Evolutionary conservation across 2,113 vertebrate genomes (phyloP), one percentile per base, ranked within the genome.

Genomic region (Anarhynchus alexandrinus): DNA sequence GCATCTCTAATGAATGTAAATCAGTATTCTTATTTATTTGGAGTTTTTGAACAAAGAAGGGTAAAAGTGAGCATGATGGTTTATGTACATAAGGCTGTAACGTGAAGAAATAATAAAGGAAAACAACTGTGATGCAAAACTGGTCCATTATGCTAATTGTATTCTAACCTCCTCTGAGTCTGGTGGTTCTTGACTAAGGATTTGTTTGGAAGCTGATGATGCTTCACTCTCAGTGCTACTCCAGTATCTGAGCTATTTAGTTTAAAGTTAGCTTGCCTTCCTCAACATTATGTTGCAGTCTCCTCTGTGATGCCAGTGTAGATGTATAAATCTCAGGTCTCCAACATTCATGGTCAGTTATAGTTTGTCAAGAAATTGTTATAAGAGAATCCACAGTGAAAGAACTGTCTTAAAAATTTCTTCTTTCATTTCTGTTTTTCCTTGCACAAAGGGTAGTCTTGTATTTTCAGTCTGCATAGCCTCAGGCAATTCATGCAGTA

Each of bases 371-470:
- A 84, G 65, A 74, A 94, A 86, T 17, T 34, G 6, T 78, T 88
- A 12, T 40, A 83, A 83, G 43, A 84, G 65, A 86, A 91, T 64
- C 72, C 29, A 62, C 38, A 86, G 72, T 47, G 81, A 93, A 95
- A 71, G 73, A 87, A 42, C 81, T 94, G 91, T 94, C 86, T 94
- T 76, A 76, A 94, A 95, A 92, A 93, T 90, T 67, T 81, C 66
- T 84, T 81, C 43, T 82, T 92, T 82, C 54, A 4, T 93, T 94
- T 92, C 73, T 94, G 49, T 65, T 82, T 95, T 92, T 65, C 57
- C 49, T 79, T 87, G 32, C 83, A 89, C 62, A 93, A 94, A 87
- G 49, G 32, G 26, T 26, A 87, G 23, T 61, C 86, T 54, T 87
- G 51, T 89, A 62, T 92, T 94, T 94, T 89, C 83, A 91, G 83